phyloP scores from a whole-genome alignment of 2,797 vertebrate genomes.

The Babyrousa celebensis region DNA sequence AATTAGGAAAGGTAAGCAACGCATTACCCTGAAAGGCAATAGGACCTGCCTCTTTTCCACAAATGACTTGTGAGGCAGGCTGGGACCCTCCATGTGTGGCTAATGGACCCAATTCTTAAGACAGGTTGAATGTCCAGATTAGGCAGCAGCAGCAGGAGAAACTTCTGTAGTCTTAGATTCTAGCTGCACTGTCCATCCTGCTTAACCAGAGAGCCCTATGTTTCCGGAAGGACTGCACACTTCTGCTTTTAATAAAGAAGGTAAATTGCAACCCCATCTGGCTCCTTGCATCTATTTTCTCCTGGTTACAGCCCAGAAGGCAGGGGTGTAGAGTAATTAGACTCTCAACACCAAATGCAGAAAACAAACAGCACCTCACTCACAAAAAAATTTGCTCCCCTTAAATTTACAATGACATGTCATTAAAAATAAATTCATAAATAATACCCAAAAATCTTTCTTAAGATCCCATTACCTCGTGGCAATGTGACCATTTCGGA shows the following conservation, averaged over 20 bases:
- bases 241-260: constrained; percentile 60
- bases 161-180: neutral
- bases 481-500: constrained; percentile 97
- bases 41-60: neutral
- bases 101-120: neutral
- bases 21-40: constrained; percentile 18
- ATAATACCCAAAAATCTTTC: constrained; percentile 50
- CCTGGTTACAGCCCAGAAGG: constrained; percentile 25
- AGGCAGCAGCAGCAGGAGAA: neutral
- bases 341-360: constrained; percentile 8
- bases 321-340: neutral
- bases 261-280: neutral
- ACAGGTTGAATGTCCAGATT: neutral
- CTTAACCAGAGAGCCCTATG: neutral
- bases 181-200: neutral
- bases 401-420: constrained; percentile 41
- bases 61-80: neutral
- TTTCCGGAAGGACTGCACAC: neutral
- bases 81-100: neutral
- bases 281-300: neutral
- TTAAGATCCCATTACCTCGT: constrained; percentile 93
- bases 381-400: constrained; percentile 24
- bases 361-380: constrained; percentile 37
- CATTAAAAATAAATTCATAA: constrained; percentile 54
- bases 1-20: neutral